These are phyloP conservation scores for Saguinus imperator DNA, from an alignment of 2,113 vertebrate species.

Conservation along the genomic window DNA sequence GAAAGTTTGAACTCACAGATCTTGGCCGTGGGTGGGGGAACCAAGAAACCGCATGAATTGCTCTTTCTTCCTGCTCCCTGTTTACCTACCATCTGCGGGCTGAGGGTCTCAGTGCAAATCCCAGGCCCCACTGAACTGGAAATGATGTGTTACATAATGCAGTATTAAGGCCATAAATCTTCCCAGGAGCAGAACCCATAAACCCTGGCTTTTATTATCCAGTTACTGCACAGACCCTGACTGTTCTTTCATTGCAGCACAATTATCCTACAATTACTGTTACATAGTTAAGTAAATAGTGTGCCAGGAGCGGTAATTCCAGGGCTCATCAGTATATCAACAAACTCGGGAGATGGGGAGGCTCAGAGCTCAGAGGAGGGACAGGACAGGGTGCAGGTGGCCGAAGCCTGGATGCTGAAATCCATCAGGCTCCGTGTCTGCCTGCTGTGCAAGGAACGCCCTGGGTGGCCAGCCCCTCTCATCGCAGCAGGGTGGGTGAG, in stretches of 20 bases:
- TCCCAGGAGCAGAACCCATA: slow-evolving; percentile 55
- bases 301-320: slow-evolving; percentile 36
- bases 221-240: slow-evolving; percentile 61
- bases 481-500: background rate
- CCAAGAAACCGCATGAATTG: rapidly evolving
- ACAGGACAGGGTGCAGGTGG: background rate
- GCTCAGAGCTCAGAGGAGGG: background rate
- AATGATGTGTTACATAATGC: slow-evolving; percentile 33
- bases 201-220: slow-evolving; percentile 71
- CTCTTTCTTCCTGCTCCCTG: background rate
- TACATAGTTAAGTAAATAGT: slow-evolving; percentile 74
- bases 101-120: background rate
- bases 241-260: slow-evolving; percentile 56
- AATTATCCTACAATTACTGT: slow-evolving; percentile 75
- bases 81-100: background rate
- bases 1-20: no score
- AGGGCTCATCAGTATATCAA: slow-evolving; percentile 49
- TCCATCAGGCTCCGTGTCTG: rapidly evolving
- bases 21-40: no score
- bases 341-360: background rate
- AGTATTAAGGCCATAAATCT: slow-evolving; percentile 69
- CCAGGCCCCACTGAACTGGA: background rate
- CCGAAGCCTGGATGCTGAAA: rapidly evolving
- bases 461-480: background rate
- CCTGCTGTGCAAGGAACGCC: background rate